Evolutionary conservation across 2,888 invertebrate species (phyloP), one percentile per base, ranked within the genome.

Genomic region (Exephanes ischioxanthus): DNA sequence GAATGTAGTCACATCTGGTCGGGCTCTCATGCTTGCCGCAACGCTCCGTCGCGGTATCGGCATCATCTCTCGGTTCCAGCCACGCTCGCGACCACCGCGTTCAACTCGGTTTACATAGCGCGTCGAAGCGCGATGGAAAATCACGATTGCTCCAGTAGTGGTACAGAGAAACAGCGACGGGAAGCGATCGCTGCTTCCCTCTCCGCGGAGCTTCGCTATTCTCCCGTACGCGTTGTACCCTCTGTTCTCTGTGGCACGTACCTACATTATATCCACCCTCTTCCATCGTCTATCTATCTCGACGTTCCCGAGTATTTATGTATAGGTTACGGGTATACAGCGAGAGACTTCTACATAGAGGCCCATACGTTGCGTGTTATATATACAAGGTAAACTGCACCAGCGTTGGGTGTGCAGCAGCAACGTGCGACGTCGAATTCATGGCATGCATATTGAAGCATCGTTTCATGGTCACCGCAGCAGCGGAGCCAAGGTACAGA

Each of bases 1-100:
- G 84, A 86, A 90, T 91, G 90, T 91, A 91, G 90, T 91, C 92
- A 90, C 92, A 92, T 92, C 91, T 92, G 92, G 92, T 83, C 88
- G 77, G 84, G 89, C 89, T 92, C 92, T 90, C 93, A 92, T 91
- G 91, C 91, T 53, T 22, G 58, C 19, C 19, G 87, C 88, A 75
- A 16, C 55, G 55, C 88, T 88, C 85, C 86, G 53, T 19, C 63
- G 72, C n/a, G 66, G 58, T 26, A 79, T 73, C 73, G 48, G 63
- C 58, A 67, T 22, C 33, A 55, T 71, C 26, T 61, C 61, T 30
- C 30, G 61, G 26, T 61, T 45, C 53, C 80, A 70, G 72, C 51
- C 77, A 77, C 48, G 68, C 14, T 73, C 30, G 76, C 45, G 80
- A 73, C 53, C 73, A 63, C 51, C 71, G 30, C 81, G 67, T 79